Conservation (phyloP, 2,888 invertebrate genomes). For the Drosophila infuscata region DNA sequence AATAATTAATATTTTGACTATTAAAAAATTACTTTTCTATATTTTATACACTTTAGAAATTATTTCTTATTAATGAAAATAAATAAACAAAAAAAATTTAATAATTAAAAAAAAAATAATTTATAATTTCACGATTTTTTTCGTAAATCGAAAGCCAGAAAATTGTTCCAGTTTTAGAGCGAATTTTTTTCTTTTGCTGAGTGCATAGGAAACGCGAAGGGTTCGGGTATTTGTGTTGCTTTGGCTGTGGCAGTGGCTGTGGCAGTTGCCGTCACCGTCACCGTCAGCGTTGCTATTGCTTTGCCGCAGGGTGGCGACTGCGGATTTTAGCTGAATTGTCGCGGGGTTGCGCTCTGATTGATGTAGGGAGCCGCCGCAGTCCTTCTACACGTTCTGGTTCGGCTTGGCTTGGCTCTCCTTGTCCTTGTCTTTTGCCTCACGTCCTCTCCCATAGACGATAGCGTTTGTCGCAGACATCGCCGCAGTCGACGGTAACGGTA, state of each 20-base stretch:
- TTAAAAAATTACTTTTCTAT: too few relatives aligned
- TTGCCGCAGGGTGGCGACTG: conserved; percentile 69
- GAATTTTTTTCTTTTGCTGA: not conserved
- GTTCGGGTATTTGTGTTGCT: conserved; percentile 31
- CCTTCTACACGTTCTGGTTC: conserved; percentile 38
- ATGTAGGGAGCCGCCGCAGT: conserved; percentile 54
- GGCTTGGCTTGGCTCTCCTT: conserved; percentile 48
- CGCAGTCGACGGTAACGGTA: conserved; percentile 43
- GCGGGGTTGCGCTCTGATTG: conserved; percentile 69
- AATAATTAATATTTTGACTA: not conserved
- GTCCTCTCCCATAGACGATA: conserved; percentile 65
- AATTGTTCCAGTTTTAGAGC: fast-evolving
- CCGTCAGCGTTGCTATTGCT: conserved; percentile 41
- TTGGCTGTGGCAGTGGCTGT: conserved; percentile 32
- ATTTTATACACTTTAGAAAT: not conserved
- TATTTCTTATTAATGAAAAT: not conserved
- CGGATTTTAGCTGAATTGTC: conserved; percentile 66
- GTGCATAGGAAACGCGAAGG: conserved; percentile 15
- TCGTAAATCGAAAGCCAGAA: fast-evolving
- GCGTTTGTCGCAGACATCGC: conserved; percentile 57
- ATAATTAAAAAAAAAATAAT: not conserved
- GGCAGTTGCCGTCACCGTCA: conserved; percentile 27
- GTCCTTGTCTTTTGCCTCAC: conserved; percentile 45
- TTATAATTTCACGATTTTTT: not conserved
- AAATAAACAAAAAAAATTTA: not conserved